Evolutionary conservation across 2,113 vertebrate genomes (phyloP).

Genomic region (Capra hircus): DNA sequence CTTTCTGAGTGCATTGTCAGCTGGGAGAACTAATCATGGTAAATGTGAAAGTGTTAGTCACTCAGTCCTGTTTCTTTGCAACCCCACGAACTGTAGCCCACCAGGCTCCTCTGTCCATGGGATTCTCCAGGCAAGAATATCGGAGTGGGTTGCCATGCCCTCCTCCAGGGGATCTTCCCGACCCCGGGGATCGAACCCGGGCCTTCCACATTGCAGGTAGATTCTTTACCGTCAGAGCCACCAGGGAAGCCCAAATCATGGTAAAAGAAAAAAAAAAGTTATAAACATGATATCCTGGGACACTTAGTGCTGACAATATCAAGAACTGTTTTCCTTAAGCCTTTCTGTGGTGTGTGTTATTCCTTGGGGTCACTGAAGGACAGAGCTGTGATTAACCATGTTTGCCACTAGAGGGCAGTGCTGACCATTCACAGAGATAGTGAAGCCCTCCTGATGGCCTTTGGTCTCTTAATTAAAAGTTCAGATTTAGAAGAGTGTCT

Average conservation of each 20-base stretch:
- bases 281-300: background rate
- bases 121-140: background rate
- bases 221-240: background rate
- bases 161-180: background rate
- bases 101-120: background rate
- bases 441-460: background rate
- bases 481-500: background rate
- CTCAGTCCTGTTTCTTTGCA: background rate
- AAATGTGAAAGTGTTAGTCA: background rate
- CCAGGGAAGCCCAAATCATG: background rate
- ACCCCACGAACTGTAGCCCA: background rate
- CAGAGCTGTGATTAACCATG: slow-evolving; percentile 13
- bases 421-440: slow-evolving; percentile 30
- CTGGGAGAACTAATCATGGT: background rate
- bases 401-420: slow-evolving; percentile 76
- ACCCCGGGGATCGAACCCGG: background rate
- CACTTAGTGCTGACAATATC: too few relatives aligned
- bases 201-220: background rate
- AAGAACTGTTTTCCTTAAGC: accelerated
- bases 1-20: background rate
- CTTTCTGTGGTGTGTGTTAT: accelerated
- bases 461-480: background rate
- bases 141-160: background rate
- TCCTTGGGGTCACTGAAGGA: background rate
- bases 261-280: background rate